Conservation (phyloP, 2,888 invertebrate genomes). For the Cataglyphis albicans region DNA sequence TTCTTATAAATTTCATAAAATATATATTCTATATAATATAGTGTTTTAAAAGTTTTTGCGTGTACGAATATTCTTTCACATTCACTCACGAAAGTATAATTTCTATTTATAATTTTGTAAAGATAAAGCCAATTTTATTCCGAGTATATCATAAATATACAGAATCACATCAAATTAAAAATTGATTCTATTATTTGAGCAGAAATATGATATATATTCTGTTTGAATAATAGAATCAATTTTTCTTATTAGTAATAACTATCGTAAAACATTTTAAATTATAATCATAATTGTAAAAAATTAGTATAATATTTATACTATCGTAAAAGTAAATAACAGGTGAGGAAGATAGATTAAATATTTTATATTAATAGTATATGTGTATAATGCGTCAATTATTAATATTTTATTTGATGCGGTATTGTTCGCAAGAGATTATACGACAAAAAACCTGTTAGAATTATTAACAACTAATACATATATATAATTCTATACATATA, state of each 20-base stretch:
- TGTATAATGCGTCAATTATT: background rate
- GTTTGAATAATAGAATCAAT: no score
- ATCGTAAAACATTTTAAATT: no score
- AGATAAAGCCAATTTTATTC: background rate
- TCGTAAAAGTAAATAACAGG: background rate
- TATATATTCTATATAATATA: background rate
- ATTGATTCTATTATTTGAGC: no score
- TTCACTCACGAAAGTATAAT: background rate
- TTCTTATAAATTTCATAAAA: no score
- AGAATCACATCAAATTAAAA: background rate
- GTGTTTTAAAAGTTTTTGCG: background rate
- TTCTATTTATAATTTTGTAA: background rate
- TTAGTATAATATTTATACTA: background rate
- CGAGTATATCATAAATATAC: background rate
- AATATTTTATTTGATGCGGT: background rate
- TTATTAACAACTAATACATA: constrained; percentile 41
- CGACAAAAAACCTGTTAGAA: constrained; percentile 44
- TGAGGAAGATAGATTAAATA: background rate
- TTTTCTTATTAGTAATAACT: no score
- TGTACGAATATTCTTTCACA: background rate
- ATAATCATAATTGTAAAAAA: background rate
- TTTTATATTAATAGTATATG: background rate
- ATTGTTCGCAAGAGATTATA: constrained; percentile 32
- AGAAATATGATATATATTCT: no score
- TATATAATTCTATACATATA: constrained; percentile 50